Percentiles rank a stretch among this genome's conserved stretches.
These are phyloP conservation scores for Phocides pigmalion DNA, from an alignment of 1,140 invertebrate genomes.

Conservation along the genomic window DNA sequence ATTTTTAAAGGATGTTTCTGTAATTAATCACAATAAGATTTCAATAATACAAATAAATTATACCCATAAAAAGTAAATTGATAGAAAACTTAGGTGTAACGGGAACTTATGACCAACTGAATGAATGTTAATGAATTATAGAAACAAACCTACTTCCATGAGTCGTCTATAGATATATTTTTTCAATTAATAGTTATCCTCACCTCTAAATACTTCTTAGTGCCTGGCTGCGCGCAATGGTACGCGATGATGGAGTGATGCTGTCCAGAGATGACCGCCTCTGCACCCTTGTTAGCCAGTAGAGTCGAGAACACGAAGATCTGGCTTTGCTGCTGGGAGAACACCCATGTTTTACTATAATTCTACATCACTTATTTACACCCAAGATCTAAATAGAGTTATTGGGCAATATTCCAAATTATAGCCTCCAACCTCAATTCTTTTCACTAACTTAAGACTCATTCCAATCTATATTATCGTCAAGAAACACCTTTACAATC, in stretches of 20 bases:
- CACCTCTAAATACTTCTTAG: conserved; percentile 97
- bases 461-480: no score
- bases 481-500: no score
- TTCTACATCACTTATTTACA: background rate
- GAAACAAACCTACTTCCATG: no score
- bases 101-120: no score
- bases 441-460: no score
- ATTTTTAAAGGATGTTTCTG: conserved; percentile 96
- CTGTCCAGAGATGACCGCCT: conserved; percentile 94
- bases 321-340: conserved; percentile 96
- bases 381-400: background rate
- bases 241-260: conserved; percentile 97
- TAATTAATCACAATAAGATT: conserved; percentile 37
- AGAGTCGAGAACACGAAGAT: conserved; percentile 98
- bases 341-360: conserved; percentile 42
- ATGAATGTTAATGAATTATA: no score
- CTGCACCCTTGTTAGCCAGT: conserved; percentile 97
- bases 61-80: no score
- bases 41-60: background rate
- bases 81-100: no score
- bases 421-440: no score
- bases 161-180: no score
- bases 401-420: no score
- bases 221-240: conserved; percentile 97
- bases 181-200: no score